Conservation (phyloP, 2,888 invertebrate genomes). For the Polymixis lichenea region DNA sequence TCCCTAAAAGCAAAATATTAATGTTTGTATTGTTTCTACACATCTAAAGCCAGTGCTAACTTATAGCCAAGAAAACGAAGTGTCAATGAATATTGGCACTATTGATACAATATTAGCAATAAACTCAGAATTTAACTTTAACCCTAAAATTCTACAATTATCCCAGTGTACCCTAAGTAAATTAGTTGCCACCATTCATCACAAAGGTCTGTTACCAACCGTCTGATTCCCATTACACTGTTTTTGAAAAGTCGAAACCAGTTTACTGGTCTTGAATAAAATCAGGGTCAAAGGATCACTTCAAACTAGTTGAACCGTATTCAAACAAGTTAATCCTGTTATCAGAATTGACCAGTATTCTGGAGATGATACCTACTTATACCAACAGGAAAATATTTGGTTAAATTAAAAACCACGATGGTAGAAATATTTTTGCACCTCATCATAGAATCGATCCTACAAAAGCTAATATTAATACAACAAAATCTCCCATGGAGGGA, state of each 20-base stretch:
- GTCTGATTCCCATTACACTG: no score
- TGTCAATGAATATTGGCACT: no score
- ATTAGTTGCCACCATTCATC: background rate
- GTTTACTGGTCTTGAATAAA: background rate
- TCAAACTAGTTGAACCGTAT: constrained; percentile 23
- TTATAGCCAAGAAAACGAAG: no score
- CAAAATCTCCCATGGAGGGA: background rate
- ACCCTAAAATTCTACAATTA: background rate
- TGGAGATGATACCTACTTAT: background rate
- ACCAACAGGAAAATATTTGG: constrained; percentile 26
- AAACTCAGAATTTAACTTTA: background rate
- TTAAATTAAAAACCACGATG: background rate
- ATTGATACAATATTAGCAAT: no score
- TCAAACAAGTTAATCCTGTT: constrained; percentile 33
- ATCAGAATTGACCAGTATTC: background rate
- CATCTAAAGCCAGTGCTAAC: no score
- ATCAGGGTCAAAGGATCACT: background rate
- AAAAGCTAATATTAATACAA: background rate
- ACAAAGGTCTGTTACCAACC: background rate
- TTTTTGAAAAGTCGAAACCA: constrained; percentile 3
- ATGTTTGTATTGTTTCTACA: no score
- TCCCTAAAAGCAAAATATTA: no score
- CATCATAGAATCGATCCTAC: background rate
- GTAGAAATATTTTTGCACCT: background rate
- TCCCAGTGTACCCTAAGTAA: background rate